Conservation (phyloP, 1,140 invertebrate species). For the Panonychus citri region DNA sequence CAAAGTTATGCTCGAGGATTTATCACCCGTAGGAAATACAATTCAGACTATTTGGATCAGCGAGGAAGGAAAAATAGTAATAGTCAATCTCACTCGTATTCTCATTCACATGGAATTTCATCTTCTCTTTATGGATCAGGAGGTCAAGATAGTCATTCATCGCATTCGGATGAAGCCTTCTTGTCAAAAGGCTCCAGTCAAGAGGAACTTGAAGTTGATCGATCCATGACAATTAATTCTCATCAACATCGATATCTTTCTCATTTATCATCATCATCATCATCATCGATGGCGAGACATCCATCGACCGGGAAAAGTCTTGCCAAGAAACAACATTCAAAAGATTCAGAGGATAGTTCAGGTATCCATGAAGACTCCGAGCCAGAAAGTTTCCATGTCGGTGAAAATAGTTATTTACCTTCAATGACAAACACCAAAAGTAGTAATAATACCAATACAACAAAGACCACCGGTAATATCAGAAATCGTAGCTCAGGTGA, state of each 20-base stretch:
- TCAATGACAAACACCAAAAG: too few species aligned
- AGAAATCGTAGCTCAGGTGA: too few species aligned
- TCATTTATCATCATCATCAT: neutral
- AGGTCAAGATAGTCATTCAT: conserved; percentile 12
- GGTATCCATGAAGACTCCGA: conserved; percentile 33
- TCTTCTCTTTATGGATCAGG: too few species aligned
- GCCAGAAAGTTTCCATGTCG: conserved; percentile 17
- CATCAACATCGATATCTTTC: neutral
- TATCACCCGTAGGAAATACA: conserved; percentile 6
- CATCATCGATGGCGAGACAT: neutral
- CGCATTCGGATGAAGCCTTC: conserved; percentile 27
- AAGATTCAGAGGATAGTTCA: conserved; percentile 21
- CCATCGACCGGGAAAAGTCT: neutral
- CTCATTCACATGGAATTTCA: too few species aligned
- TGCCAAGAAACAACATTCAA: neutral
- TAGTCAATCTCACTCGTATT: too few species aligned
- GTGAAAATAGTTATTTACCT: neutral
- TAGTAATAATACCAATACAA: too few species aligned
- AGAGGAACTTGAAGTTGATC: conserved; percentile 17
- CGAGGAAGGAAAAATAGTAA: too few species aligned
- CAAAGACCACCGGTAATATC: too few species aligned
- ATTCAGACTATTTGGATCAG: neutral
- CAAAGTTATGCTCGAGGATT: conserved; percentile 18
- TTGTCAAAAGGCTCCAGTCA: conserved; percentile 31
- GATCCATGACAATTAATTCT: neutral